Percentiles rank a stretch among this genome's conserved stretches.
phyloP scores from a whole-genome alignment of 2,888 invertebrate genomes.

The Drosophila gaucha region DNA sequence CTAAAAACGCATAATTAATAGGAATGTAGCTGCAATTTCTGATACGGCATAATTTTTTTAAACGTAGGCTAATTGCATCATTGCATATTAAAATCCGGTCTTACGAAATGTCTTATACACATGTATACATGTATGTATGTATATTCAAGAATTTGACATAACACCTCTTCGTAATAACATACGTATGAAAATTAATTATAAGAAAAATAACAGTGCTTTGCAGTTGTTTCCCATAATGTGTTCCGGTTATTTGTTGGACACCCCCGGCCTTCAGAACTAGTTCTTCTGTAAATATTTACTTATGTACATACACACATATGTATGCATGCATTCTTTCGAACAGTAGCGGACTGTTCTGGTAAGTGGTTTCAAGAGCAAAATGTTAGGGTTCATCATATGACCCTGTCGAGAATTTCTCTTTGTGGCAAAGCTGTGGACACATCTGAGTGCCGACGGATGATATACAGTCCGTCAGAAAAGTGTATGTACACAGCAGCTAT shows the following conservation, averaged over 20 bases:
- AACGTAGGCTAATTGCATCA: background rate
- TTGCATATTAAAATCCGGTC: too few relatives aligned
- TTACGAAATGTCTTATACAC: too few relatives aligned
- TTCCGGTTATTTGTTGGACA: conserved; percentile 54
- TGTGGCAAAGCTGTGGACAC: conserved; percentile 37
- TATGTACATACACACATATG: conserved; percentile 1
- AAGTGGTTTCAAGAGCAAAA: conserved; percentile 66
- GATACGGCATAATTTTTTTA: background rate
- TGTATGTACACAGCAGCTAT: background rate
- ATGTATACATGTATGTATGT: background rate
- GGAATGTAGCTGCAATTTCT: too few relatives aligned
- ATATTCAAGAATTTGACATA: conserved; percentile 59
- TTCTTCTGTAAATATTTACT: conserved; percentile 10
- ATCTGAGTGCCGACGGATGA: conserved; percentile 43
- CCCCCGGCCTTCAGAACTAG: conserved; percentile 36
- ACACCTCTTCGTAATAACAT: conserved; percentile 50
- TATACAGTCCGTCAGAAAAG: conserved; percentile 24
- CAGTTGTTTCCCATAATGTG: conserved; percentile 43
- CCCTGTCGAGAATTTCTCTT: conserved; percentile 72
- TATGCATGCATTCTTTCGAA: conserved; percentile 14
- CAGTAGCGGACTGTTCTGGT: conserved; percentile 52
- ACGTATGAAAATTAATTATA: conserved; percentile 24
- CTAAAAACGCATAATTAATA: too few relatives aligned
- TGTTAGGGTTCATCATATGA: conserved; percentile 53
- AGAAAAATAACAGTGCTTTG: conserved; percentile 37